Conservation (phyloP, 2,113 vertebrate species). For the Talpa occidentalis region DNA sequence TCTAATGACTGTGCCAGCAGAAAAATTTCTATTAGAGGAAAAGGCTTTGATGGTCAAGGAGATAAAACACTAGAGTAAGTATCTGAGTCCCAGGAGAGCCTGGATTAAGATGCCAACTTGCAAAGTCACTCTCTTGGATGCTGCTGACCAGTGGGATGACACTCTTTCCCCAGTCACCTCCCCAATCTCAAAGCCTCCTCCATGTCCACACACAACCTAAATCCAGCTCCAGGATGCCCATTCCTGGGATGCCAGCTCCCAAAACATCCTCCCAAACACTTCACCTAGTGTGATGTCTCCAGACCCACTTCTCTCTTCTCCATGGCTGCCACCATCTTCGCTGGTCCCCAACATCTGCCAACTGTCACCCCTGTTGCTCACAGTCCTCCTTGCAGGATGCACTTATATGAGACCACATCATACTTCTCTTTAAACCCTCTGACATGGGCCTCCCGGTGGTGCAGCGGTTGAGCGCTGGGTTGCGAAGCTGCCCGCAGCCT, state of each 20-base stretch:
- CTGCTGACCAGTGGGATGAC: fast-evolving
- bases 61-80: not conserved
- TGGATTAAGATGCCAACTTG: not conserved
- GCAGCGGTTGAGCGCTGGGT: too few species aligned
- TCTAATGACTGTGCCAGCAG: not conserved
- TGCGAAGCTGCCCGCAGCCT: too few species aligned
- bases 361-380: not conserved
- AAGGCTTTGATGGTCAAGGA: not conserved
- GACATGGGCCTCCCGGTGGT: too few species aligned
- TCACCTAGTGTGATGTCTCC: not conserved
- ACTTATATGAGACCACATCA: not conserved
- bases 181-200: not conserved
- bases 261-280: too few species aligned
- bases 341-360: not conserved
- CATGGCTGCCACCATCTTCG: not conserved
- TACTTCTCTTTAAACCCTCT: not conserved
- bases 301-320: not conserved
- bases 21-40: not conserved
- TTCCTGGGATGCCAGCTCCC: not conserved
- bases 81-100: not conserved
- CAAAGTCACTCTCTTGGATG: not conserved
- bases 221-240: not conserved
- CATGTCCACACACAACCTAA: fast-evolving
- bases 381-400: not conserved
- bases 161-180: too few species aligned